These are phyloP conservation scores for Cnemophilus loriae DNA, from an alignment of 2,113 vertebrate genomes.

Conservation along the genomic window DNA sequence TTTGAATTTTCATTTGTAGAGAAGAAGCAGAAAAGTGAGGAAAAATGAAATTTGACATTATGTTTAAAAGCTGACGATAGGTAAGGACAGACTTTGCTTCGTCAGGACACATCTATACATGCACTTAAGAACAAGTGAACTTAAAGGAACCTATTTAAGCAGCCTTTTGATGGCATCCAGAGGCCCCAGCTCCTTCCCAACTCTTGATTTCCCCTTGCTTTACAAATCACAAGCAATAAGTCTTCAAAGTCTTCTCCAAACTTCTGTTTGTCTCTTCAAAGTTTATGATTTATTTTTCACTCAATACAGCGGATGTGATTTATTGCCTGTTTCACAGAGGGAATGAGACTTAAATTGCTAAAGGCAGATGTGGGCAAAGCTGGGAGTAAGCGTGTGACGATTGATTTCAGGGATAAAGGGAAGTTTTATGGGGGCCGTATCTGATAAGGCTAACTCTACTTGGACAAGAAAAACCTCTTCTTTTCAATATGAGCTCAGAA, in stretches of 20 bases:
- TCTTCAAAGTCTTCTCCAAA: constrained; percentile 10
- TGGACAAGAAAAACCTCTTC: neutral
- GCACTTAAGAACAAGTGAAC: neutral
- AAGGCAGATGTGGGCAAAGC: constrained; percentile 26
- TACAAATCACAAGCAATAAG: neutral
- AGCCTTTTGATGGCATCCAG: neutral
- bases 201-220: neutral
- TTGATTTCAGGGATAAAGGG: constrained; percentile 22
- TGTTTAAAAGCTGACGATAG: neutral
- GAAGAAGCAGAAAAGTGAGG: neutral
- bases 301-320: constrained; percentile 50
- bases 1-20: neutral
- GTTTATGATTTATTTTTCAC: constrained; percentile 63
- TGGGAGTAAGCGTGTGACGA: neutral
- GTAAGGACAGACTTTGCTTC: neutral
- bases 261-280: constrained; percentile 28
- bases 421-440: neutral
- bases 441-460: neutral
- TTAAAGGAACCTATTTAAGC: neutral
- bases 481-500: neutral
- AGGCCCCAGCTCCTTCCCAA: neutral
- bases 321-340: constrained; percentile 41
- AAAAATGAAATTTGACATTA: neutral
- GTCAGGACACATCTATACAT: neutral
- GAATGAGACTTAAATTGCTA: constrained; percentile 57